phyloP scores from a whole-genome alignment of 2,888 invertebrate species.

The Andrena flavipes region DNA sequence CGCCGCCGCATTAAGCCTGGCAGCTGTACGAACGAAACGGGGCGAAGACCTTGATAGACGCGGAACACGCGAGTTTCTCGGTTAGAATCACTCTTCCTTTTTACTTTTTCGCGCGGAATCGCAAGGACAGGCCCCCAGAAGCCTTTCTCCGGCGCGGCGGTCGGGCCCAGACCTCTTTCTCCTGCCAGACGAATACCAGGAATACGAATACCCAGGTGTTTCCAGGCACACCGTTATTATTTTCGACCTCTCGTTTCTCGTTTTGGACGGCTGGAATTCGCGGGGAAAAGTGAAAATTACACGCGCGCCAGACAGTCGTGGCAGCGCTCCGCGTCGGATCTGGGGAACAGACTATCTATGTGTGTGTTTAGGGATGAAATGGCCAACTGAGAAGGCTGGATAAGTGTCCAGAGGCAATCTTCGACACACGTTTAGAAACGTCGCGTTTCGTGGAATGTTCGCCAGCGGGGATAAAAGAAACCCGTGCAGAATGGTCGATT shows the following conservation, averaged over 20 bases:
- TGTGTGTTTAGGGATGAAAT: background rate
- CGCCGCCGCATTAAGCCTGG: constrained; percentile 39
- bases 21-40: constrained; percentile 2
- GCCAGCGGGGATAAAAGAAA: too few species aligned
- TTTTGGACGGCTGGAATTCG: background rate
- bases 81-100: constrained; percentile 66
- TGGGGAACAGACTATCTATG: too few species aligned
- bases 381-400: background rate
- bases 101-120: constrained; percentile 33
- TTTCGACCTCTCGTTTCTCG: background rate
- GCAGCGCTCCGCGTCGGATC: background rate
- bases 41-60: constrained; percentile 42
- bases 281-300: background rate
- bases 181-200: constrained; percentile 1
- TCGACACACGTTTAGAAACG: background rate
- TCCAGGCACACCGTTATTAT: constrained; percentile 3
- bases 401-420: background rate
- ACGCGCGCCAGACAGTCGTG: background rate
- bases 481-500: too few species aligned
- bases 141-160: constrained; percentile 68
- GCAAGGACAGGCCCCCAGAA: constrained; percentile 69
- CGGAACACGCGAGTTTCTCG: constrained; percentile 64
- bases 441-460: background rate
- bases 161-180: constrained; percentile 29
- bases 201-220: constrained; percentile 1